Conservation (phyloP, 2,888 invertebrate species). For the Ennomos erosarius region DNA sequence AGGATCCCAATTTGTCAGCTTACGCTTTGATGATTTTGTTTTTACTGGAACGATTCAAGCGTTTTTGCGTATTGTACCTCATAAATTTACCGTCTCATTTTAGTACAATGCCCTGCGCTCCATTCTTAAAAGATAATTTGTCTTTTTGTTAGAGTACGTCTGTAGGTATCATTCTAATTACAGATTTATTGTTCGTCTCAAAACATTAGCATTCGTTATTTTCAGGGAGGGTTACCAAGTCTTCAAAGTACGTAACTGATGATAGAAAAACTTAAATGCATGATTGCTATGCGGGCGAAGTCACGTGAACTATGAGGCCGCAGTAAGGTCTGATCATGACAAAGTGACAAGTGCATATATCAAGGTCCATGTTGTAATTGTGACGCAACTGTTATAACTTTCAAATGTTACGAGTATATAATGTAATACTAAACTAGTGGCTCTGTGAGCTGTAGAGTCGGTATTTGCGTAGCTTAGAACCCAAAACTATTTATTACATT, state of each 20-base stretch:
- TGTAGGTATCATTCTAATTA: constrained; percentile 2
- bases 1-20: constrained; percentile 35
- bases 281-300: constrained; percentile 33
- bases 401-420: constrained; percentile 22
- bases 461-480: no score
- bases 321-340: constrained; percentile 38
- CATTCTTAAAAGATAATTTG: constrained; percentile 12
- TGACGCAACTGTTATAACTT: constrained; percentile 36
- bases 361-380: constrained; percentile 41
- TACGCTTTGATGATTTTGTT: constrained; percentile 33
- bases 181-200: constrained; percentile 1
- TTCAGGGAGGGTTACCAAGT: constrained; percentile 10
- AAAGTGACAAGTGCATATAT: constrained; percentile 39
- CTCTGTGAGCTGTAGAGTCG: no score
- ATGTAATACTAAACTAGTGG: constrained; percentile 1
- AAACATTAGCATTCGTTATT: not conserved
- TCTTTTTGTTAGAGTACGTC: constrained; percentile 7
- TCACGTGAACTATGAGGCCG: constrained; percentile 29
- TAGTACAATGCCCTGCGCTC: constrained; percentile 13
- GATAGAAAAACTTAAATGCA: constrained; percentile 2
- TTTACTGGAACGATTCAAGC: constrained; percentile 17
- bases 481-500: no score
- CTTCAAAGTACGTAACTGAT: not conserved
- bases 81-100: constrained; percentile 20
- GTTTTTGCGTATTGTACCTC: constrained; percentile 24